Conservation (phyloP, 2,888 invertebrate species). For the Cristatella mucedo region DNA sequence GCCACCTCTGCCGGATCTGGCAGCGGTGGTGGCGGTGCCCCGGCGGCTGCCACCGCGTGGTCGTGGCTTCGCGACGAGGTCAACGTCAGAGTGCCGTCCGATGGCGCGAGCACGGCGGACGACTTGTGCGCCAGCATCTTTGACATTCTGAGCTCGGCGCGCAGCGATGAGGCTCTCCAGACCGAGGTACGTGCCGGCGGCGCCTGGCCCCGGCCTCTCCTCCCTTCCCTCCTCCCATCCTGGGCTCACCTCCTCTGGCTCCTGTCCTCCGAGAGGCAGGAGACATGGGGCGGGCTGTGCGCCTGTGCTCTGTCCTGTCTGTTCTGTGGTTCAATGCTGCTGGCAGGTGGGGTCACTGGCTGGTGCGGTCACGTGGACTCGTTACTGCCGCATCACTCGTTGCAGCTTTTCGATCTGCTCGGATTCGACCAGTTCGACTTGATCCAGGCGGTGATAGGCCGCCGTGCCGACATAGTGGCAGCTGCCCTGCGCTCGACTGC, state of each 20-base stretch:
- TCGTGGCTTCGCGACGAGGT: too few relatives aligned
- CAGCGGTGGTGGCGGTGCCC: too few relatives aligned
- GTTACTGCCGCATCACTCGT: too few relatives aligned
- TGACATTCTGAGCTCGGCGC: slow-evolving; percentile 26
- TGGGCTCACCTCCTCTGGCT: not conserved
- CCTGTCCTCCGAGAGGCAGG: not conserved
- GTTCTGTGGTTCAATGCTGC: too few relatives aligned
- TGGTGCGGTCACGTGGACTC: too few relatives aligned
- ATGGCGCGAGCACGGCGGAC: too few relatives aligned
- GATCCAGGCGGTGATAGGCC: slow-evolving; percentile 50
- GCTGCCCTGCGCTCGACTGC: slow-evolving; percentile 10
- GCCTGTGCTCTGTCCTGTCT: slow-evolving; percentile 3
- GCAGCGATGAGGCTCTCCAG: slow-evolving; percentile 28
- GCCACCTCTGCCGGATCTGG: too few relatives aligned
- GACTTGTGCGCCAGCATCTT: slow-evolving; percentile 28
- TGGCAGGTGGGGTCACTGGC: too few relatives aligned
- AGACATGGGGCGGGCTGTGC: not conserved
- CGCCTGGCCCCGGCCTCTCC: too few relatives aligned
- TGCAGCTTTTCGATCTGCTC: slow-evolving; percentile 61
- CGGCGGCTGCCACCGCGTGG: too few relatives aligned
- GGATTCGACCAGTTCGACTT: slow-evolving; percentile 71
- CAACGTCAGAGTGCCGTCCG: too few relatives aligned
- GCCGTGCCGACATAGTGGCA: slow-evolving; percentile 43
- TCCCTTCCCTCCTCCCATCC: not conserved
- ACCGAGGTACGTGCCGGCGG: slow-evolving; percentile 23